Base-by-base conservation (phyloP, 1,140 invertebrate genomes). In the Diachasmimorpha longicaudata region DNA sequence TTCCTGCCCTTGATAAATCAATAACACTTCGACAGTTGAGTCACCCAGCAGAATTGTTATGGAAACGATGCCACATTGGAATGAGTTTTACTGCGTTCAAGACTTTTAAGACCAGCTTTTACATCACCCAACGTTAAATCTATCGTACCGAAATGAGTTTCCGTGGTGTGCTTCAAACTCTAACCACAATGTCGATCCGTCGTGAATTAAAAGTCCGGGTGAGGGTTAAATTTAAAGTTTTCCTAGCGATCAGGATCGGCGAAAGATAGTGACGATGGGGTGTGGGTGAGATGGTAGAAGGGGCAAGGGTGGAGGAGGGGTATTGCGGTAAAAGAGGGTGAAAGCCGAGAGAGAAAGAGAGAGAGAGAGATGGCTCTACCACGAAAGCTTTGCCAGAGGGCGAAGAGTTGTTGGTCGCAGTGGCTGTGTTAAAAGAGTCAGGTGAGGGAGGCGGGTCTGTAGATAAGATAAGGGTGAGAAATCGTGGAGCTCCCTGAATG, bases 381-480 rank as follows among this genome's bases (percentile, higher is more conserved):
- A 73, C 76, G 25, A 71, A 72, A 48, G 67, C 44, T 52, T 69
- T 36, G 19, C 76, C 66, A 37, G 55, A 25, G 66, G 39, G 25
- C 58, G 55, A 67, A 63, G 37, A 37, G 70, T 31, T 63, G 69
- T 58, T 31, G 52, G 73, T 48, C 73, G 39, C 42, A 37, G 73
- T 44, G 37, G 14, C 6, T 36, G 46, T 42, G 42, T 19, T 36
- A 74, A 55, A 31, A 25, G 72, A 52, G 48, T 71, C 79, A 74
- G 68, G 71, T 14, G 75, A 74, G 63, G 74, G 69, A 39, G 39
- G 58, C 80, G 73, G 23, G 69, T 39, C 21, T 46, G 8, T 55
- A 39, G 86, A 88, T 88, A 87, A 87, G 86, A 88, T 87, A 87
- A 88, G 85, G 82, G 81, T 87, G 85, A 87, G 86, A 87, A 88